phyloP scores from a whole-genome alignment of 2,888 invertebrate species.

The Tetheella fluctuosa region DNA sequence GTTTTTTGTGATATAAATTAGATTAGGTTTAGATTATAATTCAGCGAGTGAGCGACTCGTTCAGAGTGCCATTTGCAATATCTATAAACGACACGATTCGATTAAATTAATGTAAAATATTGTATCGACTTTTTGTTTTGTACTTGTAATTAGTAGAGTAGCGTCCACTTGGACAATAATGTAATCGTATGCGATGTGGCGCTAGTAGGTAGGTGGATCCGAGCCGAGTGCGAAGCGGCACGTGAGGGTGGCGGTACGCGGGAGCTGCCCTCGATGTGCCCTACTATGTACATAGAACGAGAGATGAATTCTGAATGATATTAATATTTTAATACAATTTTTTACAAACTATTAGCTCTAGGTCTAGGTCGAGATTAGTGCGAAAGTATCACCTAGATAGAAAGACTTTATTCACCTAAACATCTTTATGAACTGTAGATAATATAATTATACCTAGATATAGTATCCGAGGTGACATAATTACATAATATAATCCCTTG shows the following conservation, averaged over 20 bases:
- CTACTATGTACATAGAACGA: constrained; percentile 62
- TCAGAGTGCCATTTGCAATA: constrained; percentile 77
- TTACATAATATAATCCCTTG: constrained; percentile 43
- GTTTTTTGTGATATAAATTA: constrained; percentile 80
- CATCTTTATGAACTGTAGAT: constrained; percentile 57
- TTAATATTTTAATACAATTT: constrained; percentile 77
- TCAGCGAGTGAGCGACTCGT: constrained; percentile 70
- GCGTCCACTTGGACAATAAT: constrained; percentile 68
- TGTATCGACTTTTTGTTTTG: constrained; percentile 58
- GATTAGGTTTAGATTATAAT: constrained; percentile 70
- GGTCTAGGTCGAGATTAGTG: constrained; percentile 57
- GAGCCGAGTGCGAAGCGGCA: constrained; percentile 17
- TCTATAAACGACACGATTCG: constrained; percentile 56
- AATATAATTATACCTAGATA: constrained; percentile 45
- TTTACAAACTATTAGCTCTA: constrained; percentile 69
- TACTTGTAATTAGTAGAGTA: constrained; percentile 52
- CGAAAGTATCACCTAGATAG: constrained; percentile 58
- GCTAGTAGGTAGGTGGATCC: constrained; percentile 21
- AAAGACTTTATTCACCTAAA: constrained; percentile 59
- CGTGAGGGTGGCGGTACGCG: constrained; percentile 27
- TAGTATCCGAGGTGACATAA: constrained; percentile 52
- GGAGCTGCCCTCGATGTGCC: constrained; percentile 30
- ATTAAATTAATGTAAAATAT: constrained; percentile 46
- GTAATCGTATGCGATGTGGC: constrained; percentile 47
- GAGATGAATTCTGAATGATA: constrained; percentile 77